These are phyloP conservation scores for Geothlypis trichas DNA, from an alignment of 2,113 vertebrate genomes.

Conservation along the genomic window DNA sequence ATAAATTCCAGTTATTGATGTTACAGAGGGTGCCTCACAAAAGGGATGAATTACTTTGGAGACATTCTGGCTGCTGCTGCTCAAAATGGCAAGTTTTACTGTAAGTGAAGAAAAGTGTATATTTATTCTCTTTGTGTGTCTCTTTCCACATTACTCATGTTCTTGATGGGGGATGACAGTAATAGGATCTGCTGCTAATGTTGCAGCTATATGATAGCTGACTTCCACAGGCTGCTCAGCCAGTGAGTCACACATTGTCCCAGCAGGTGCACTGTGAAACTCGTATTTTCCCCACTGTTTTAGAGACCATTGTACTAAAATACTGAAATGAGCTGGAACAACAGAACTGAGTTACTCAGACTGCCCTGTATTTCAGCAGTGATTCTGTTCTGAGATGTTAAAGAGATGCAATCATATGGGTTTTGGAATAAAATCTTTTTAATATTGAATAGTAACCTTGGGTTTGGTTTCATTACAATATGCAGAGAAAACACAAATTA, in stretches of 20 bases:
- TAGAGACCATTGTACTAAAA: background rate
- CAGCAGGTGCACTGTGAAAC: conserved; percentile 9
- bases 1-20: conserved; percentile 27
- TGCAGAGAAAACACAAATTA: background rate
- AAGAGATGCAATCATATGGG: background rate
- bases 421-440: background rate
- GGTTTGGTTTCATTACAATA: background rate
- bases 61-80: background rate
- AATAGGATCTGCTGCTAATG: background rate
- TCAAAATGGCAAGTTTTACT: background rate
- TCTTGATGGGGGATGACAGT: conserved; percentile 18
- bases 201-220: background rate
- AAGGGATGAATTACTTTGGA: background rate
- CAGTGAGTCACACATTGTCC: background rate
- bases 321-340: conserved; percentile 15
- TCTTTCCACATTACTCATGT: conserved; percentile 31
- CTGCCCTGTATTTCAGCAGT: background rate
- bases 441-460: background rate
- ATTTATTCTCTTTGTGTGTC: background rate
- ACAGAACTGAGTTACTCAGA: background rate
- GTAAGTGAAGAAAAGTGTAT: background rate
- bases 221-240: background rate
- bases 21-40: background rate
- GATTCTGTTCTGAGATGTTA: background rate
- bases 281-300: background rate